Base-by-base conservation (phyloP, 64 coral and sea anemone genomes). In the Anthopleura sola region DNA sequence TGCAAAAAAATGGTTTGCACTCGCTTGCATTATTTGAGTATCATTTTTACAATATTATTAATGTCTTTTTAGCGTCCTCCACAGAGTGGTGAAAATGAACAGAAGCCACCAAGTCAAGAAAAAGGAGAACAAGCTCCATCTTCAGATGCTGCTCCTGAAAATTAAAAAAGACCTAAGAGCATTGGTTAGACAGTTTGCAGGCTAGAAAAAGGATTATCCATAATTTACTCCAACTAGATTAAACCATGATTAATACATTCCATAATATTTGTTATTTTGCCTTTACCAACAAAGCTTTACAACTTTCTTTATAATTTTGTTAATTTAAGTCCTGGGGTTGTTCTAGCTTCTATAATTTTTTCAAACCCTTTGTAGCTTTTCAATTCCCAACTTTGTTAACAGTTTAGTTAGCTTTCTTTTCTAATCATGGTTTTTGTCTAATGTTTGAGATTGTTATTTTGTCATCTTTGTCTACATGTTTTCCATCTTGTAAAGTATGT, bases 401-500 rank as follows among this genome's bases (percentile, higher is more conserved):
- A n/a, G 20, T 83, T 50, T 83, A 33, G 32, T 56, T 60, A 47
- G 44, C 40, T 34, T 50, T 18, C 16, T 83, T 60, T 83, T 38
- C 32, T 83, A 49, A 60, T 83, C 82, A 83, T 83, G 82, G 82
- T 83, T 83, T 60, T 50, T 57, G 37, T 79, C 82, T 83, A 83
- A 47, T 58, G 82, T 83, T 83, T 83, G 82, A 83, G 82, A 56
- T 83, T 28, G 26, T 83, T 44, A 6, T 83, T 50, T 54, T 83
- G 47, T 83, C 55, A 83, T 46, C 82, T 83, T 83, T 53, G 50
- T 53, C 24, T 83, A 37, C 50, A 51, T 47, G 21, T 56, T 50
- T 83, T 83, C 82, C 82, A 83, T 83, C 82, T 83, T 83, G 82
- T 79, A 47, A 79, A 79, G 76, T 79, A 79, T 77, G 75, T 77